These are phyloP conservation scores for Cyanoramphus novaezelandiae DNA, from an alignment of 2,113 vertebrate genomes.

Conservation along the genomic window DNA sequence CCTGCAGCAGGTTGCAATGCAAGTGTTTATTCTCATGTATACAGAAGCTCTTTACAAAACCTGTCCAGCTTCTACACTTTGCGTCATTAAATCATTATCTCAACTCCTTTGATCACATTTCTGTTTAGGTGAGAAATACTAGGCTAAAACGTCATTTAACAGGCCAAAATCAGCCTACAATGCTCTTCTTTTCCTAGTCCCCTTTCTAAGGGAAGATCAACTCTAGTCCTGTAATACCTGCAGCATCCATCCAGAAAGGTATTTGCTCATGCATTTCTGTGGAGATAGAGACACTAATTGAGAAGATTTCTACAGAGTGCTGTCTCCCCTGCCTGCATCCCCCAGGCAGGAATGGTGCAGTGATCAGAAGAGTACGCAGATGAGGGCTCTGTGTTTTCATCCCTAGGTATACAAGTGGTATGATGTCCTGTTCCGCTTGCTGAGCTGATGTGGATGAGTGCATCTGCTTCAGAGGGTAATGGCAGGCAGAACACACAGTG, in stretches of 20 bases:
- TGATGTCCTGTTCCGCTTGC: neutral
- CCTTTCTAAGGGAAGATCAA: neutral
- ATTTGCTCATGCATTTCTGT: neutral
- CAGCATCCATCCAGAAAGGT: neutral
- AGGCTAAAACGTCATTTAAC: neutral
- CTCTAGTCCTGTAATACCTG: neutral
- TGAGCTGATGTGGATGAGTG: slow-evolving; percentile 1
- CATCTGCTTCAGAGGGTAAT: neutral
- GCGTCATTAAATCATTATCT: slow-evolving; percentile 9
- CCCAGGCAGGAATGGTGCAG: neutral
- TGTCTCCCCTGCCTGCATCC: neutral
- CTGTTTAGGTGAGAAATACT: neutral
- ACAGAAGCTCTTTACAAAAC: neutral
- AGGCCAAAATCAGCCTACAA: neutral
- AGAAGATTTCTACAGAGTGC: neutral
- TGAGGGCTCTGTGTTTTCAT: neutral
- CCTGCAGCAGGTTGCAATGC: neutral
- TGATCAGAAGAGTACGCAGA: neutral
- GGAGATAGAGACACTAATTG: neutral
- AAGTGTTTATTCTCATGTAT: neutral
- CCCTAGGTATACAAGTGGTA: neutral
- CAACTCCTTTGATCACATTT: neutral
- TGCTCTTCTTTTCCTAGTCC: neutral
- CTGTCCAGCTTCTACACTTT: neutral
- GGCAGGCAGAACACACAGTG: neutral